These are phyloP conservation scores for Lepidurus arcticus DNA, from an alignment of 1,140 invertebrate genomes.

Conservation along the genomic window DNA sequence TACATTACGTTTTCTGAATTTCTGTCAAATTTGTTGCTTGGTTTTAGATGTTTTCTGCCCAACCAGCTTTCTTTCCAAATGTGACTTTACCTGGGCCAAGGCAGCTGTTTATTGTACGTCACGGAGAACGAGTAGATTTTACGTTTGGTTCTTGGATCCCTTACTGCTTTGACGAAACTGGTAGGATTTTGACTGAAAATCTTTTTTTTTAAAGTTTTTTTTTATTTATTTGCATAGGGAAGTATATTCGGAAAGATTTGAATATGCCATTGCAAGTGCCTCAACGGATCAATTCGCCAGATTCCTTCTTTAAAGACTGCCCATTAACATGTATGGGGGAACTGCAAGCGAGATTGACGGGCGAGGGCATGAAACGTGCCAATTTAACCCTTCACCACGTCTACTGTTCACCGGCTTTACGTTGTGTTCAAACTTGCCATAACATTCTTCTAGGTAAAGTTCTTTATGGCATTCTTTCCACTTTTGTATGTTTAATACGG, in stretches of 20 bases:
- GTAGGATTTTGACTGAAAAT: constrained; percentile 43
- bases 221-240: constrained; percentile 41
- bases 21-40: not conserved
- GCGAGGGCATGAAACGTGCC: constrained; percentile 65
- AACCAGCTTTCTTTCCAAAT: constrained; percentile 37
- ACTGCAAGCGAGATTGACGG: constrained; percentile 64
- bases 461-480: constrained; percentile 20
- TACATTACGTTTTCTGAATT: not conserved
- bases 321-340: constrained; percentile 73
- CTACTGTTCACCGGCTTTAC: constrained; percentile 77
- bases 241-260: constrained; percentile 72
- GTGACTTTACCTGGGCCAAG: constrained; percentile 43
- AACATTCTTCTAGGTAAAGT: constrained; percentile 56
- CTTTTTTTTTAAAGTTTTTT: not conserved
- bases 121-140: constrained; percentile 85
- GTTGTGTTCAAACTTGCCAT: constrained; percentile 84
- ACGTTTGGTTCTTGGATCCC: constrained; percentile 83
- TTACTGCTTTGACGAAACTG: constrained; percentile 74
- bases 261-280: constrained; percentile 79
- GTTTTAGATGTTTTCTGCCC: not conserved
- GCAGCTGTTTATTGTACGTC: constrained; percentile 70
- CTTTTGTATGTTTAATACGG: constrained; percentile 32
- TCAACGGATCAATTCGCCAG: constrained; percentile 49
- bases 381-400: constrained; percentile 63
- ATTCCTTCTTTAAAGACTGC: constrained; percentile 70